Base-by-base conservation (phyloP, 2,797 vertebrate genomes). In the Aplochiton taeniatus region DNA sequence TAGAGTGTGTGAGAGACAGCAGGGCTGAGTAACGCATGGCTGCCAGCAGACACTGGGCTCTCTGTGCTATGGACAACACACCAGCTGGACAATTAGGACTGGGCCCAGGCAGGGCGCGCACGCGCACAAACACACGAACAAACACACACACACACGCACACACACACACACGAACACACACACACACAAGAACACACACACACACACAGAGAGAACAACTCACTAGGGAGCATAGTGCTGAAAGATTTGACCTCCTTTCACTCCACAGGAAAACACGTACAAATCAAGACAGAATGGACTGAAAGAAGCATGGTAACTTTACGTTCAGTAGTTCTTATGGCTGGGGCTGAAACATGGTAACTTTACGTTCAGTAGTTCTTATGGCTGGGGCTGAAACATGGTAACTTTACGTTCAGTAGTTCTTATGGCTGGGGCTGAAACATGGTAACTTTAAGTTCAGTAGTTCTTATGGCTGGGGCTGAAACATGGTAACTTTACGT, bases 61-160 rank as follows among this genome's bases (percentile, higher is more conserved):
- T 77, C 64, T 77, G 72, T 77, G 68, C 61, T 65, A 55, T 65
- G 62, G 41, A 70, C 55, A 62, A 63, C 45, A n/a, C 51, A 55
- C 63, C 64, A 69, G 69, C 75, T 75, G 68, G 55, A 67, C 69
- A 76, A 66, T 73, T 66, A 73, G 54, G 56, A 52, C 19, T 65
- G 67, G 51, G 69, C 66, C 54, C 48, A 54, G 16, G 56, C 52
- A 63, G 65, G 65, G 63, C 62, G 17, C 64, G 10, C 10, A 56
- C 44, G 50, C 31, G 17, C 17, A 19, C 17, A 19, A 14, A 61
- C 16, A 61, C 59, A 48, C 47, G 50, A 65, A 31, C 31, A 31
- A 2, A 31, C 31, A 31, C 31, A 31, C 72, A 74, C 46, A 42
- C 53, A 76, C 58, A 72, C 44, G 50, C 31, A 44, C 17, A 19